Evolutionary conservation across 1,140 invertebrate genomes (phyloP).

Genomic region (Cydia strobilella): DNA sequence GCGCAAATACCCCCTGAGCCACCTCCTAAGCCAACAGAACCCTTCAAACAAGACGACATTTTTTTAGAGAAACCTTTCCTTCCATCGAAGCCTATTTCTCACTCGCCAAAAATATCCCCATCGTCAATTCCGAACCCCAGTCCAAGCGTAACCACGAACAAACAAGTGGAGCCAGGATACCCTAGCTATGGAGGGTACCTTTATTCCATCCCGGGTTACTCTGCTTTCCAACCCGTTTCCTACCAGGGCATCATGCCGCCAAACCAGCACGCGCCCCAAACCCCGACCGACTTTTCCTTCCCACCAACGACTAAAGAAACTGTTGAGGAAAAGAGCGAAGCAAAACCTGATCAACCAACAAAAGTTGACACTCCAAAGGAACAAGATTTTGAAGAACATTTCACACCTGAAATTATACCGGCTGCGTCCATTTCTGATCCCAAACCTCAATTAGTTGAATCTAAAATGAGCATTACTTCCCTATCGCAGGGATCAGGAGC

Average conservation of each 20-base stretch:
- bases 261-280: conserved; percentile 14
- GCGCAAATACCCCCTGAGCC: conserved; percentile 45
- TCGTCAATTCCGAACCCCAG: conserved; percentile 75
- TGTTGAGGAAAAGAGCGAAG: conserved; percentile 38
- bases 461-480: conserved; percentile 58
- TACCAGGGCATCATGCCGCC: conserved; percentile 55
- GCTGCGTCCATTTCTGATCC: conserved; percentile 41
- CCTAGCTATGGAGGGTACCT: conserved; percentile 67
- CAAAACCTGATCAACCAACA: conserved; percentile 32
- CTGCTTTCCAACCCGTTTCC: conserved; percentile 71
- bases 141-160: conserved; percentile 67
- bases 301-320: conserved; percentile 35
- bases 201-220: conserved; percentile 71
- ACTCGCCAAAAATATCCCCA: conserved; percentile 72
- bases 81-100: conserved; percentile 57
- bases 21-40: conserved; percentile 46
- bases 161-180: conserved; percentile 59
- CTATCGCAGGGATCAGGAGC: conserved; percentile 52
- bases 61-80: conserved; percentile 60
- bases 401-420: conserved; percentile 59
- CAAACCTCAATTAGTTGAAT: conserved; percentile 45
- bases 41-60: conserved; percentile 40
- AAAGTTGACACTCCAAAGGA: conserved; percentile 41
- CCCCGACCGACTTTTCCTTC: conserved; percentile 41
- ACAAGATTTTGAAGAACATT: conserved; percentile 68